A percentile compares a stretch with the other conserved stretches of the same genome.
These are phyloP conservation scores for Dicrurus megarhynchus DNA, from an alignment of 2,113 vertebrate genomes.

Conservation along the genomic window DNA sequence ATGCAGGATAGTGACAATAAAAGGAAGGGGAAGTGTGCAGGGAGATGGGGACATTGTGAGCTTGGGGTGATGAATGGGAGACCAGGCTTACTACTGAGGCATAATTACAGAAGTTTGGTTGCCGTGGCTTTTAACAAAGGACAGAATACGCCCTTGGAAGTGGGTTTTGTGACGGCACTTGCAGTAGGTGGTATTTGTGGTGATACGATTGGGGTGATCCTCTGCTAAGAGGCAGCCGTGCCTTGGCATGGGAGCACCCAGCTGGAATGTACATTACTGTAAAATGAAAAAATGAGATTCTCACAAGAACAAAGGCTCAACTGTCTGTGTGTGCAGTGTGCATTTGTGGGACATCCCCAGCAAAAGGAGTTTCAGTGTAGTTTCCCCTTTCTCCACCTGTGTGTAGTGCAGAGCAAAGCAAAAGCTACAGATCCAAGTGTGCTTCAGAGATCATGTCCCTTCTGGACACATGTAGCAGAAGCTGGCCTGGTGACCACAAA, in stretches of 20 bases:
- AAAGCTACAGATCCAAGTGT: background rate
- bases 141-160: background rate
- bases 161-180: background rate
- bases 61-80: background rate
- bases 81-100: background rate
- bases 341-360: background rate
- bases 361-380: background rate
- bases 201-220: background rate
- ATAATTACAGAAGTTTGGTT: background rate
- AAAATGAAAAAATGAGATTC: background rate
- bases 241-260: background rate
- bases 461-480: background rate
- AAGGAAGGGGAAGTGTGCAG: background rate
- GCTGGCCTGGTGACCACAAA: background rate
- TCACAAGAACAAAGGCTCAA: background rate
- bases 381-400: background rate
- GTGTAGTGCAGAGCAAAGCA: background rate
- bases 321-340: background rate
- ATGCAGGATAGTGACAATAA: background rate
- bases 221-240: background rate
- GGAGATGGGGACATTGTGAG: background rate
- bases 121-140: background rate
- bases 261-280: background rate
- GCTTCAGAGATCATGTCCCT: background rate
- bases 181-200: background rate